Conservation (phyloP, 2,797 vertebrate species). For the Pipistrellus pipistrellus region DNA sequence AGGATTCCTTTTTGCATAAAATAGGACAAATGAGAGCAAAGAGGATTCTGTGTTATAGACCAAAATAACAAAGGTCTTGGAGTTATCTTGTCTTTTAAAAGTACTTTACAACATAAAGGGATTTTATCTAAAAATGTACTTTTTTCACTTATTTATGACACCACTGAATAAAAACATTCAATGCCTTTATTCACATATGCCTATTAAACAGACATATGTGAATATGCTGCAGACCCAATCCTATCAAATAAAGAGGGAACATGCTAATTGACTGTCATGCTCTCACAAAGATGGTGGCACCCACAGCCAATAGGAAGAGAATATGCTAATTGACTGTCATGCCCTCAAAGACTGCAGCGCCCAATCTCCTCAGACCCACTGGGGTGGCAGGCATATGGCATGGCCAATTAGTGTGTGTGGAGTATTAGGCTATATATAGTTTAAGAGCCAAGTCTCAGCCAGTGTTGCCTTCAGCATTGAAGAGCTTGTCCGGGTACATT, state of each 20-base stretch:
- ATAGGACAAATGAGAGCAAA: background rate
- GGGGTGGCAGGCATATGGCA: too few species aligned
- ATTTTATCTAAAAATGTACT: constrained; percentile 48
- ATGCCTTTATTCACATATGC: background rate
- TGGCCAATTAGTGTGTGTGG: background rate
- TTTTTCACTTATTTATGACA: constrained; percentile 16
- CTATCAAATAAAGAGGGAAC: too few species aligned
- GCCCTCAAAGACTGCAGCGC: too few species aligned
- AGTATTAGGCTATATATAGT: background rate
- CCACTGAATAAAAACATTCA: constrained; percentile 23
- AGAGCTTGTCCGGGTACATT: background rate
- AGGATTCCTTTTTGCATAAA: background rate
- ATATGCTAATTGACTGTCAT: too few species aligned
- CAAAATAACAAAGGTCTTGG: background rate
- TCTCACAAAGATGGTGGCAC: too few species aligned
- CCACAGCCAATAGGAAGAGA: too few species aligned
- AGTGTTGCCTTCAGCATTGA: constrained; percentile 13
- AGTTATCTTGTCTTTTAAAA: background rate
- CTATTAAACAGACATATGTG: background rate
- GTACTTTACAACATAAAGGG: background rate
- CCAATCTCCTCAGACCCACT: too few species aligned
- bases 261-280: too few species aligned
- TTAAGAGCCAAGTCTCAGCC: constrained; percentile 51
- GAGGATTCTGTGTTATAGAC: background rate
- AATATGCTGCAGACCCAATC: background rate